A percentile compares a stretch with the other conserved stretches of the same genome.
Conservation (phyloP, 2,113 vertebrate genomes). For the Sclerurus mexicanus region DNA sequence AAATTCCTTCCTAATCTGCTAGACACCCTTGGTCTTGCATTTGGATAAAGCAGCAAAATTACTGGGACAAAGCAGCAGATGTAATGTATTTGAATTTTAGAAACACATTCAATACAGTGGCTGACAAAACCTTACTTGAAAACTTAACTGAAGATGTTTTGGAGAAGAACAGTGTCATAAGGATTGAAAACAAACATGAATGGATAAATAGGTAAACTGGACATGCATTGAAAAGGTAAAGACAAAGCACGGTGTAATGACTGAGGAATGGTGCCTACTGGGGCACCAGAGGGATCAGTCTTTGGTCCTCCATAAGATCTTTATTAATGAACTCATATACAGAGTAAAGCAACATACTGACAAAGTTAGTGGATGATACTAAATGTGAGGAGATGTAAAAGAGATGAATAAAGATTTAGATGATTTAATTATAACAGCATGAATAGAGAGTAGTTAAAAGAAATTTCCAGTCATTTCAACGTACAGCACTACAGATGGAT, state of each 20-base stretch:
- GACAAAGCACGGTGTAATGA: neutral
- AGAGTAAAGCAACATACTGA: neutral
- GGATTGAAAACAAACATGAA: slow-evolving; percentile 28
- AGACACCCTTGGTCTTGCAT: fast-evolving
- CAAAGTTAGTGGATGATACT: neutral
- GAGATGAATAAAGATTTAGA: neutral
- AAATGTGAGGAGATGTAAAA: neutral
- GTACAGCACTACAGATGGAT: neutral
- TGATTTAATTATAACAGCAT: neutral
- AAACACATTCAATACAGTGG: slow-evolving; percentile 3
- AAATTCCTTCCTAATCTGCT: neutral
- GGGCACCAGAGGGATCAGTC: neutral
- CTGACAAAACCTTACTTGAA: slow-evolving; percentile 22
- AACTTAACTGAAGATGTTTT: slow-evolving; percentile 6
- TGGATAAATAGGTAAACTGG: slow-evolving; percentile 16
- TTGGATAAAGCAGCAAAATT: neutral
- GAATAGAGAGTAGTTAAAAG: neutral
- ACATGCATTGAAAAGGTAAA: neutral
- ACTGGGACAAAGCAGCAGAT: neutral
- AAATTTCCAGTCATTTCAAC: neutral
- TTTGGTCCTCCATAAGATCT: neutral
- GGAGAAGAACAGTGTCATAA: neutral
- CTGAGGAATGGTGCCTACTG: neutral
- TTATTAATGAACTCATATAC: neutral
- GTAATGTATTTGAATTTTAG: slow-evolving; percentile 3